Conservation (phyloP, 1,140 invertebrate genomes). For the Magallana angulata region DNA sequence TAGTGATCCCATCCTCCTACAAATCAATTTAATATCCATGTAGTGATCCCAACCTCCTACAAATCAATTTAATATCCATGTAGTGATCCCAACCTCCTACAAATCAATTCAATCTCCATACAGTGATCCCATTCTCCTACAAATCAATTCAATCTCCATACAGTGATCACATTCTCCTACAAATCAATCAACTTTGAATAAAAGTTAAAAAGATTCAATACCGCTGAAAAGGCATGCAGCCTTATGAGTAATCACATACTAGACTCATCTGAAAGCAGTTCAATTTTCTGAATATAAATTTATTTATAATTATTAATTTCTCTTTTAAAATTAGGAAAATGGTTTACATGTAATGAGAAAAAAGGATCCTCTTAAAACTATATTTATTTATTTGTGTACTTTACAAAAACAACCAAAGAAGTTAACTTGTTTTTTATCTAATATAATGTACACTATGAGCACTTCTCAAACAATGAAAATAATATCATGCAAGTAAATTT, state of each 20-base stretch:
- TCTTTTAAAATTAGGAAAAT: too few species aligned
- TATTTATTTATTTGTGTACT: too few species aligned
- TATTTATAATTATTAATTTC: too few species aligned
- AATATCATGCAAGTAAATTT: too few species aligned
- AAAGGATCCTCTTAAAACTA: too few species aligned
- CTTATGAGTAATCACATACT: background rate
- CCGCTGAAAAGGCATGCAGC: background rate
- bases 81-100: constrained; percentile 7
- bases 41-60: background rate
- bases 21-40: background rate
- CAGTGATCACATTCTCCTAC: background rate
- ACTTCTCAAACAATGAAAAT: too few species aligned
- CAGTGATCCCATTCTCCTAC: constrained; percentile 97
- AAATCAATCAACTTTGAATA: background rate
- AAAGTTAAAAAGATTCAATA: background rate
- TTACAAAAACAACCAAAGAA: too few species aligned
- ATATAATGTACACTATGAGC: too few species aligned
- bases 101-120: constrained; percentile 65
- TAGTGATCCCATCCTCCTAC: background rate
- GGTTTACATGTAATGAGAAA: too few species aligned
- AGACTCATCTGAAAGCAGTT: too few species aligned
- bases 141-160: background rate
- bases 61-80: background rate
- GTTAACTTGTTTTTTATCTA: too few species aligned
- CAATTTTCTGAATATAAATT: too few species aligned